Percentiles rank a stretch among this genome's conserved stretches.
Evolutionary conservation across 2,888 invertebrate species (phyloP).

Genomic region (Rotaria magnacalcarata): DNA sequence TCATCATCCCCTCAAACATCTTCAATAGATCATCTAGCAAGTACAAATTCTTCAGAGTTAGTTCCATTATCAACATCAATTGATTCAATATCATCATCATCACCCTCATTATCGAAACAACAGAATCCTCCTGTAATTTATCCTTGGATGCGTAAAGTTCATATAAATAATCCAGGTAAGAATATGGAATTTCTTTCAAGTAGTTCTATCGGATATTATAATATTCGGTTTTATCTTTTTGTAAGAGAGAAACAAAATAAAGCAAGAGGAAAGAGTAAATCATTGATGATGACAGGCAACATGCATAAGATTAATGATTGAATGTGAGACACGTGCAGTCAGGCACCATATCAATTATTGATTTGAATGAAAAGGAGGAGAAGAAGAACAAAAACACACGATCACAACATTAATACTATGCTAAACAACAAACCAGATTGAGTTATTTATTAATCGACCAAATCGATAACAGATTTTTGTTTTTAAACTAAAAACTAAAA

Average conservation of each 20-base stretch:
- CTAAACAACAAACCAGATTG: not conserved
- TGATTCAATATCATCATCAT: not conserved
- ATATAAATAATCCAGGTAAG: conserved; percentile 42
- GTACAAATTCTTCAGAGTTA: not conserved
- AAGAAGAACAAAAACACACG: not conserved
- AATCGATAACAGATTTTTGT: too few species aligned
- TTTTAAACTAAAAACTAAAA: too few species aligned
- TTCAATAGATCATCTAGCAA: not conserved
- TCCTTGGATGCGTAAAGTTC: conserved; percentile 46
- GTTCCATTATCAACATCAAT: not conserved
- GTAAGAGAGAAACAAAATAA: too few species aligned
- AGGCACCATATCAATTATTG: not conserved
- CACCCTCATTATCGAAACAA: not conserved
- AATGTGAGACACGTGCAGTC: not conserved
- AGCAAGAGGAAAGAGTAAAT: too few species aligned
- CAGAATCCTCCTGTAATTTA: conserved; percentile 41
- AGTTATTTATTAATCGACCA: not conserved
- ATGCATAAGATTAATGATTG: not conserved
- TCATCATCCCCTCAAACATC: not conserved
- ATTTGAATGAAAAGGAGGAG: not conserved
- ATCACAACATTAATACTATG: not conserved
- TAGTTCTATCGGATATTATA: too few species aligned
- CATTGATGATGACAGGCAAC: not conserved
- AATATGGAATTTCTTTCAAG: too few species aligned
- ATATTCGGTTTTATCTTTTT: too few species aligned